These are phyloP conservation scores for Oeneis ivallda DNA, from an alignment of 2,888 invertebrate species.

Conservation along the genomic window DNA sequence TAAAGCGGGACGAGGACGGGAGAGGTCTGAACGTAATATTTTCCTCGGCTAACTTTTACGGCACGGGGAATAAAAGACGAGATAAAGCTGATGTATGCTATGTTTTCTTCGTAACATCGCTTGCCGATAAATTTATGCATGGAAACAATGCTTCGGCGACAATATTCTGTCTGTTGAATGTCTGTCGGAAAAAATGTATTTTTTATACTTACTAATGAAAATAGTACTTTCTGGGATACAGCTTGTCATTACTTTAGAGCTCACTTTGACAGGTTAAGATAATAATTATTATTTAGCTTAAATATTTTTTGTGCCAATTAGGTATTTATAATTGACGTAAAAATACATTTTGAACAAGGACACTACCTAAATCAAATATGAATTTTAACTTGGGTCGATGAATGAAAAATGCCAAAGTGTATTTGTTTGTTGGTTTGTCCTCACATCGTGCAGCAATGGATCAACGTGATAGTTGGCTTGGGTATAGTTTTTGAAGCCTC, in stretches of 20 bases:
- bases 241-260: not conserved
- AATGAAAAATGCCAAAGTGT: too few relatives aligned
- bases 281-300: too few relatives aligned
- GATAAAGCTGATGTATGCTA: conserved; percentile 22
- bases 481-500: too few relatives aligned
- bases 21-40: conserved; percentile 16
- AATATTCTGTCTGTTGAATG: conserved; percentile 17
- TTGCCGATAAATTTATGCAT: conserved; percentile 8
- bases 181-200: not conserved
- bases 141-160: conserved; percentile 6
- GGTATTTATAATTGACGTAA: too few relatives aligned
- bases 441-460: too few relatives aligned
- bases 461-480: too few relatives aligned
- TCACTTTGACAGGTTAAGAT: not conserved
- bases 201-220: not conserved
- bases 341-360: too few relatives aligned
- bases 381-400: too few relatives aligned
- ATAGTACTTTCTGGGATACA: not conserved
- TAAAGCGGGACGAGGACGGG: not conserved
- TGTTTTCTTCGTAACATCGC: conserved; percentile 16
- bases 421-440: too few relatives aligned
- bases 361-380: too few relatives aligned
- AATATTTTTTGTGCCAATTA: too few relatives aligned
- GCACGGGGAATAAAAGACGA: conserved; percentile 23
- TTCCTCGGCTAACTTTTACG: conserved; percentile 29